phyloP scores from a whole-genome alignment of 2,888 invertebrate genomes.

The Carpatolechia fugitivella region DNA sequence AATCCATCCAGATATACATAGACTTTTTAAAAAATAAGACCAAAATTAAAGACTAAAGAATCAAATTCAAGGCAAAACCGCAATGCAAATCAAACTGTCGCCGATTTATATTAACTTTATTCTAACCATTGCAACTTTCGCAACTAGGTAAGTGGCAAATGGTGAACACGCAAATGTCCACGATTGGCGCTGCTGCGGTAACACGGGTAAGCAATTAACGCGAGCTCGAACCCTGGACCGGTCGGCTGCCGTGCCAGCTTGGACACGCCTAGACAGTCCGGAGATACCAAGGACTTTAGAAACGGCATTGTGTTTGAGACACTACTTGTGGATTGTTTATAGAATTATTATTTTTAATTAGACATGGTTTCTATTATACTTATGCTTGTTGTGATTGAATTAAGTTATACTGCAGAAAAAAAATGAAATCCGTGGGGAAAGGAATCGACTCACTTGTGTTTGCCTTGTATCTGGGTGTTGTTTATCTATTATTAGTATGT shows the following conservation, averaged over 20 bases:
- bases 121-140: neutral
- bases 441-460: too few relatives aligned
- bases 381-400: too few relatives aligned
- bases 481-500: too few relatives aligned
- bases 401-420: too few relatives aligned
- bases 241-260: neutral
- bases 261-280: neutral
- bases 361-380: too few relatives aligned
- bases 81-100: neutral
- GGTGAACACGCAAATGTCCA: slow-evolving; percentile 2
- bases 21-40: too few relatives aligned
- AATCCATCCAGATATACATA: too few relatives aligned
- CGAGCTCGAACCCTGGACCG: slow-evolving; percentile 22
- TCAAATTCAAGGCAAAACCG: neutral
- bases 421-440: too few relatives aligned
- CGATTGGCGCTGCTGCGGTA: neutral
- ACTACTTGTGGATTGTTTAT: too few relatives aligned
- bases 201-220: slow-evolving; percentile 13
- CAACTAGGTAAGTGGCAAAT: neutral
- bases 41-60: too few relatives aligned
- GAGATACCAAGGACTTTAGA: neutral
- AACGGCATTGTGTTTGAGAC: neutral
- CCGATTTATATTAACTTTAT: neutral
- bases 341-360: too few relatives aligned
- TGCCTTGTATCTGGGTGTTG: too few relatives aligned